Evolutionary conservation across 2,888 invertebrate species (phyloP).

Genomic region (Nomada hirtipes): DNA sequence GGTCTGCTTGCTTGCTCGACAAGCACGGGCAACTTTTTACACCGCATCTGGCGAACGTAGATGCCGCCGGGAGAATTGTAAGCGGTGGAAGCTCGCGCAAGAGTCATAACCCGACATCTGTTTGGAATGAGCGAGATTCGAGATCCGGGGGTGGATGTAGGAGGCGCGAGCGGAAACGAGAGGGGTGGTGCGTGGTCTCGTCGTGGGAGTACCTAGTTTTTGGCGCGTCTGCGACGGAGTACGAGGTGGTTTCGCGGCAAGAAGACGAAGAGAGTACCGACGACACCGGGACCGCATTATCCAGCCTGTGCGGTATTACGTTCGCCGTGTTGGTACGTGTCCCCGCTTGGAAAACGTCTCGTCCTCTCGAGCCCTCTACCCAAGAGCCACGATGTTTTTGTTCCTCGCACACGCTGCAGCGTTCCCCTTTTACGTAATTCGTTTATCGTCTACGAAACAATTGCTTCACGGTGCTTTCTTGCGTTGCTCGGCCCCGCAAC

Average conservation of each 20-base stretch:
- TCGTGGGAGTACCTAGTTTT: constrained; percentile 64
- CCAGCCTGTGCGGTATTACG: constrained; percentile 60
- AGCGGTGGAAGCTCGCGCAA: constrained; percentile 69
- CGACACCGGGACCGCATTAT: constrained; percentile 74
- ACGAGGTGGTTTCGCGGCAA: constrained; percentile 65
- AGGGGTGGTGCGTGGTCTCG: constrained; percentile 19
- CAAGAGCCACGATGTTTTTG: constrained; percentile 17
- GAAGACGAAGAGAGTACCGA: constrained; percentile 70
- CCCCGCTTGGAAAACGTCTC: constrained; percentile 31
- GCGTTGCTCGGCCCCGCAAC: not conserved
- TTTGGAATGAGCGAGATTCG: constrained; percentile 73
- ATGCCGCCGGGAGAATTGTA: constrained; percentile 50
- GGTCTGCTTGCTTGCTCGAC: constrained; percentile 26
- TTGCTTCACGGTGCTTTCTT: constrained; percentile 20
- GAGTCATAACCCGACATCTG: constrained; percentile 79
- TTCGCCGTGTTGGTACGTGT: constrained; percentile 32
- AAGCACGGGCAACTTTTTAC: constrained; percentile 67
- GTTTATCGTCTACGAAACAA: constrained; percentile 39
- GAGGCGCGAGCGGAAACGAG: constrained; percentile 15
- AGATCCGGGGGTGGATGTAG: constrained; percentile 37
- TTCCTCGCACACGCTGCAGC: constrained; percentile 4
- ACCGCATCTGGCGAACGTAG: constrained; percentile 71
- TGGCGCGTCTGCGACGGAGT: constrained; percentile 52
- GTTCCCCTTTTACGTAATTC: constrained; percentile 22
- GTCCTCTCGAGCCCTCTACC: not conserved